Base-by-base conservation (phyloP, 2,797 vertebrate genomes). In the Muscicapa striata region DNA sequence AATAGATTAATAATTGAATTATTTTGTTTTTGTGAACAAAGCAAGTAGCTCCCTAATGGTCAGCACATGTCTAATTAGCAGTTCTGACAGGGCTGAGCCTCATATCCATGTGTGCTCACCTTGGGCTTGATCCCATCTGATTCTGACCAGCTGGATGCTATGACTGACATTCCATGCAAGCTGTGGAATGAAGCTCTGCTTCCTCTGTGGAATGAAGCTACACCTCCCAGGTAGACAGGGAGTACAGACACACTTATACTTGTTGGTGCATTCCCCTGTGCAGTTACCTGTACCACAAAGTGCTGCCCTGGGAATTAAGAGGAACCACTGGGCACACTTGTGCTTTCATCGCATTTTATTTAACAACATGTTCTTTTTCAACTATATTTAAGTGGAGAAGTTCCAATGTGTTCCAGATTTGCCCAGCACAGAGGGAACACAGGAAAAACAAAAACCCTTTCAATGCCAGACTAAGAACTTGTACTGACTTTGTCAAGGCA, bases 381-480 rank as follows among this genome's bases (percentile, higher is more conserved):
- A 40, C 51, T 52, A 1, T 55, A 32, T 68, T 74, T 59, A 66
- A 70, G 32, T 48, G 72, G 40, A 83, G 80, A 83, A 83, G 64
- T 73, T 89, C 87, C 76, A 19, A 1, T 2, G 27, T 77, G 85
- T 73, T 84, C 83, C 93, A 61, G 19, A 87, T 66, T 68, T 85
- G 81, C 58, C 63, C 87, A 79, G 92, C 87, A 77, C 75, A 81
- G 62, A 89, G 30, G 70, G 85, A 93, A 87, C 92, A 84, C n/a
- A 26, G 48, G 57, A 34, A n/a, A 84, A 79, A 4, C 57, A 70
- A 59, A 75, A 62, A 43, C 57, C 27, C 34, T 84, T 89, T 76
- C 9, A 17, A 38, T 40, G 69, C n/a, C 58, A 58, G 78, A 84
- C 23, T 59, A 63, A 69, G 59, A 94, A 87, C 58, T 38, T 73